Evolutionary conservation across 2,113 vertebrate species (phyloP), one percentile per base, ranked within the genome.

Genomic region (Oxyruncus cristatus): DNA sequence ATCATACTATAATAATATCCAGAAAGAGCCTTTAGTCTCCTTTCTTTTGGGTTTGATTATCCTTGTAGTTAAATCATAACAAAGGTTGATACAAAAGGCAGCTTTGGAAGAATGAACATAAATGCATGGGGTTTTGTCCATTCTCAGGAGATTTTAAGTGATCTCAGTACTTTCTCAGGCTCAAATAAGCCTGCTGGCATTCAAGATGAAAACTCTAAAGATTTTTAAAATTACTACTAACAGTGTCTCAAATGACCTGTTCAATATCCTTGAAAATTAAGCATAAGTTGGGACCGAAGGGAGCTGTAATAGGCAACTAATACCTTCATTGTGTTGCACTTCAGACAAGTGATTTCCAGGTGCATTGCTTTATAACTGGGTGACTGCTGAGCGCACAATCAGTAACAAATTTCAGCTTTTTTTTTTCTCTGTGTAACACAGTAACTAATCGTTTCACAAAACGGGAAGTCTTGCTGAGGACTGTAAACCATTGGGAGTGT

Each of bases 181-280:
- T 82, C 73, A 85, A 87, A 93, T 71, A 37, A 93, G 59, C 77
- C 58, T 93, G 28, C 32, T 94, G 65, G 41, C 20, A 33, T 88
- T 88, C 61, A 68, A 83, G 65, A 86, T 53, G 56, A 93, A 93
- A 79, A 90, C 32, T 41, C 32, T 41, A 73, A 86, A 81, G 41
- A 41, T 95, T 92, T 89, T 87, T 55, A 27, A 85, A 91, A 88
- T 92, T 86, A 83, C 37, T 61, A 24, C 32, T 77, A 90, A 66
- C 53, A 30, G 78, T 67, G 41, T 85, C 81, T 94, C 81, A 65
- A 84, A 92, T 46, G 20, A 22, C 39, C 47, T 74, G 71, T 65
- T 86, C 63, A 71, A 78, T 80, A 95, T 90, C 55, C 75, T 95
- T 85, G 91, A 88, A 96, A 96, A 92, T 92, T 76, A 91, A 86